These are phyloP conservation scores for Tragelaphus strepsiceros DNA, from an alignment of 2,113 vertebrate genomes.

Conservation along the genomic window DNA sequence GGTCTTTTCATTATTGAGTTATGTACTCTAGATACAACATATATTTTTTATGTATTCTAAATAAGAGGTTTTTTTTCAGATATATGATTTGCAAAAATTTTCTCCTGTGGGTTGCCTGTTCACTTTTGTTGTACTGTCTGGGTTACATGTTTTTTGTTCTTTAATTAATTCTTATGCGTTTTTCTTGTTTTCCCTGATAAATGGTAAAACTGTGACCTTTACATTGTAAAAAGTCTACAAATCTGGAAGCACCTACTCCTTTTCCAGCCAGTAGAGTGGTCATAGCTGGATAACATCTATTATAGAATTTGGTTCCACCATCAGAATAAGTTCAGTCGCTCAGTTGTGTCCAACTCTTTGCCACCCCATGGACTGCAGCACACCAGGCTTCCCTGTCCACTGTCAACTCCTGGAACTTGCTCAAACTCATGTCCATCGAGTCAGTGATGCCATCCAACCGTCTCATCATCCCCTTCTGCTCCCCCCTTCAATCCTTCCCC, in stretches of 20 bases:
- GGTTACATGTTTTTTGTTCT: neutral
- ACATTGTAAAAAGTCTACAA: neutral
- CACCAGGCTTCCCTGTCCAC: neutral
- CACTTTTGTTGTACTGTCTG: neutral
- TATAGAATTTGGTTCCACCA: neutral
- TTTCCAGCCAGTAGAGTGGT: neutral
- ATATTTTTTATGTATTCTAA: neutral
- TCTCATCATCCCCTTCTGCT: neutral
- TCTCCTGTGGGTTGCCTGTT: neutral
- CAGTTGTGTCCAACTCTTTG: neutral
- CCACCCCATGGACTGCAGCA: neutral
- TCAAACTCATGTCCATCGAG: neutral
- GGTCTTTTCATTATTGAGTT: neutral
- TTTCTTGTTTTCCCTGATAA: neutral
- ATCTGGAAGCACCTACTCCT: neutral
- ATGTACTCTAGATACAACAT: neutral
- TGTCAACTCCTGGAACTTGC: neutral
- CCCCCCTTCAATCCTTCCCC: neutral
- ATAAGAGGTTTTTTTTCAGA: neutral
- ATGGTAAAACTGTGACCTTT: neutral
- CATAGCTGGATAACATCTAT: neutral
- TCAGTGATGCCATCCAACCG: neutral
- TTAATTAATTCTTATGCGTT: neutral
- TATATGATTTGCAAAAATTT: neutral
- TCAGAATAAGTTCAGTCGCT: neutral